Evolutionary conservation across 2,797 vertebrate species (phyloP).

Genomic region (Menidia menidia): DNA sequence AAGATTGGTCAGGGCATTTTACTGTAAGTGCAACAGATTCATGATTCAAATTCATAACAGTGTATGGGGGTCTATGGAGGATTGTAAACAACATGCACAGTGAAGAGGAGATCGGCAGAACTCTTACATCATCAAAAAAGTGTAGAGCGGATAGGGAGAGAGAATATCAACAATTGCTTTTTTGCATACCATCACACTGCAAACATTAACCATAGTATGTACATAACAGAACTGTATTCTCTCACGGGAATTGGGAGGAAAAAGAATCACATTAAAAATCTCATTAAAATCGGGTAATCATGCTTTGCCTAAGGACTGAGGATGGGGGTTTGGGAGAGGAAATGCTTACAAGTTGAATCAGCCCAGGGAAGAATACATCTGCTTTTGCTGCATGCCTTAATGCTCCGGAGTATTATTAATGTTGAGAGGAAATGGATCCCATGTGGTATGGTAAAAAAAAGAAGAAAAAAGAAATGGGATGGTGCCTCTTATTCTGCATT

Average conservation of each 20-base stretch:
- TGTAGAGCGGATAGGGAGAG: constrained; percentile 27
- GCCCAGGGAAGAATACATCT: constrained; percentile 80
- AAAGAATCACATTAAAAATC: constrained; percentile 80
- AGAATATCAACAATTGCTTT: constrained; percentile 50
- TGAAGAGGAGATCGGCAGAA: constrained; percentile 23
- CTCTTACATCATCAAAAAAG: constrained; percentile 19
- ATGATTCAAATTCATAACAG: constrained; percentile 23
- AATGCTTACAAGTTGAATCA: constrained; percentile 79
- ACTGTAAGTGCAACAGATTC: constrained; percentile 16
- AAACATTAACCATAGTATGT: constrained; percentile 75
- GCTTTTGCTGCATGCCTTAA: constrained; percentile 79
- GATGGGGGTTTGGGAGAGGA: constrained; percentile 59
- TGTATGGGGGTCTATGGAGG: background rate
- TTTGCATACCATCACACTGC: constrained; percentile 49
- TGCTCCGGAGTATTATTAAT: constrained; percentile 79
- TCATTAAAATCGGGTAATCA: constrained; percentile 84
- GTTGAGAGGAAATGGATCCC: constrained; percentile 80
- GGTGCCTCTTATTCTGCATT: constrained; percentile 71
- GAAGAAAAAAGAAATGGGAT: constrained; percentile 40
- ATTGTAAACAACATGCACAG: constrained; percentile 14
- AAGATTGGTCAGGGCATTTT: background rate
- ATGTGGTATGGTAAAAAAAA: constrained; percentile 61
- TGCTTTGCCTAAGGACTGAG: constrained; percentile 75
- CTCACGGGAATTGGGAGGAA: constrained; percentile 56
- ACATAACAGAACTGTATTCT: constrained; percentile 66